Evolutionary conservation across 2,888 invertebrate species (phyloP).

Genomic region (Allygus modestus): DNA sequence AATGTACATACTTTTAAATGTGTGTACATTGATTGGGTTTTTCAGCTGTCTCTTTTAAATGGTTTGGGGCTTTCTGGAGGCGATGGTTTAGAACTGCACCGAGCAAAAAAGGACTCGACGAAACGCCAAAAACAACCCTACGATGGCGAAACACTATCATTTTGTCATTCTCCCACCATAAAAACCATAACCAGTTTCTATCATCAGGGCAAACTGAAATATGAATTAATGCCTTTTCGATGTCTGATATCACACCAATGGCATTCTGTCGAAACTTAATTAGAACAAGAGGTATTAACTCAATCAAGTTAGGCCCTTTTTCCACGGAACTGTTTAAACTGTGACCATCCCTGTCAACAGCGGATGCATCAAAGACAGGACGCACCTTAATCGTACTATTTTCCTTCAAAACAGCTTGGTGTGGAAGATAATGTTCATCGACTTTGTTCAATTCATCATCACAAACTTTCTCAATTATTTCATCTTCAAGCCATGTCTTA

Average conservation of each 20-base stretch:
- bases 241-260: constrained; percentile 57
- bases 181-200: constrained; percentile 60
- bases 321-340: background rate
- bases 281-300: constrained; percentile 17
- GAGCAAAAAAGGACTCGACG: constrained; percentile 54
- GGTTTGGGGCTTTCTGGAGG: background rate
- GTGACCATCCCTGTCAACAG: background rate
- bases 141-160: constrained; percentile 7
- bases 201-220: constrained; percentile 53
- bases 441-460: background rate
- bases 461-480: constrained; percentile 32
- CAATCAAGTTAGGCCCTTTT: constrained; percentile 7
- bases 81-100: constrained; percentile 12
- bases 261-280: constrained; percentile 31
- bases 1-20: no score
- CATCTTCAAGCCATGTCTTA: background rate
- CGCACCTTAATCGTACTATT: constrained; percentile 16
- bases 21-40: background rate
- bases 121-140: constrained; percentile 61
- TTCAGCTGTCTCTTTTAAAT: constrained; percentile 17
- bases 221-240: constrained; percentile 60
- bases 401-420: constrained; percentile 23
- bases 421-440: constrained; percentile 17
- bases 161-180: constrained; percentile 57
- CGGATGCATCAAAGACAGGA: constrained; percentile 38